phyloP scores from a whole-genome alignment of 2,797 vertebrate species.

The Atherinosoma microstoma region DNA sequence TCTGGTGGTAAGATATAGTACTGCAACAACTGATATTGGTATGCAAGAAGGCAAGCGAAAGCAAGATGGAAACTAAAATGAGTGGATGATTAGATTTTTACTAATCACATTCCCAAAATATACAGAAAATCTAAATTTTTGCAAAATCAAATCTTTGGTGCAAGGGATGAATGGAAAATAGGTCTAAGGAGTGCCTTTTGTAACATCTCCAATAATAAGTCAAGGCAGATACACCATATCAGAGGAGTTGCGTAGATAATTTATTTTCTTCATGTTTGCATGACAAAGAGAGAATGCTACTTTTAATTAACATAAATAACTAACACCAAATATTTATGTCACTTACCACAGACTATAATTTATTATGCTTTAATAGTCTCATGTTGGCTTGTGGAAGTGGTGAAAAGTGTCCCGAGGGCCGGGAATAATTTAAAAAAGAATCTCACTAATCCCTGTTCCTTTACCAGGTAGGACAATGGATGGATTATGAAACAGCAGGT shows the following conservation, averaged over 20 bases:
- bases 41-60: not conserved
- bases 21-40: slow-evolving; percentile 20
- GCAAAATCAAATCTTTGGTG: not conserved
- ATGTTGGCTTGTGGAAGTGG: not conserved
- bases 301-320: not conserved
- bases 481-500: slow-evolving; percentile 1
- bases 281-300: not conserved
- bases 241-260: not conserved
- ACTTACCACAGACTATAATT: not conserved
- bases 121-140: too few relatives aligned
- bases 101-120: not conserved
- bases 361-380: not conserved
- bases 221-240: not conserved
- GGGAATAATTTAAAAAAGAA: not conserved
- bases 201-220: not conserved
- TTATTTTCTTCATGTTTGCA: not conserved
- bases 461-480: not conserved
- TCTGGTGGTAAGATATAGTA: slow-evolving; percentile 59
- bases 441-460: not conserved
- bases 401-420: not conserved
- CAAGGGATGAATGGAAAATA: not conserved
- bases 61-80: not conserved
- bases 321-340: too few relatives aligned
- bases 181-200: not conserved
- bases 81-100: not conserved